Percentiles rank a stretch among this genome's conserved stretches.
These are phyloP conservation scores for Mormyrus lacerda DNA, from an alignment of 2,113 vertebrate genomes.

Conservation along the genomic window DNA sequence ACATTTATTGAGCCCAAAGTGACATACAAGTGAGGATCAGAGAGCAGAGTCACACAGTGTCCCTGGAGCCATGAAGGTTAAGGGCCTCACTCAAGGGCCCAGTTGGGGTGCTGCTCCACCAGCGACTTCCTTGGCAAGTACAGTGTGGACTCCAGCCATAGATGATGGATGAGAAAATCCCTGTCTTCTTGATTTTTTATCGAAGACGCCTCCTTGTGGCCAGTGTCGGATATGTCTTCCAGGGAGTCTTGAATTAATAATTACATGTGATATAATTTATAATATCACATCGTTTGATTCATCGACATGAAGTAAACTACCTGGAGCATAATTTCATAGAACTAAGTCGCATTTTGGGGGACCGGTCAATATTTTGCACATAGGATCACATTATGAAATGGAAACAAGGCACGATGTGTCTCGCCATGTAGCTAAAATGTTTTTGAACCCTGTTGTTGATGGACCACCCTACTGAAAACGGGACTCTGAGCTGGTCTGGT, in stretches of 20 bases:
- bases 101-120: too few species aligned
- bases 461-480: background rate
- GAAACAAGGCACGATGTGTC: background rate
- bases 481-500: background rate
- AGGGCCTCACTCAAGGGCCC: too few species aligned
- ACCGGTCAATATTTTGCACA: background rate
- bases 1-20: background rate
- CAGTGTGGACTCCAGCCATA: too few species aligned
- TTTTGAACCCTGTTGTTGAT: background rate
- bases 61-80: too few species aligned
- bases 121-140: too few species aligned
- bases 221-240: too few species aligned
- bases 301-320: background rate
- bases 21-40: too few species aligned
- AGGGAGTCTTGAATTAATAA: too few species aligned
- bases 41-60: too few species aligned
- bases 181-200: too few species aligned
- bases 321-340: background rate
- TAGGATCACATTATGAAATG: background rate
- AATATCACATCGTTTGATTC: background rate
- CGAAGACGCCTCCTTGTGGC: too few species aligned
- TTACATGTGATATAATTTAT: background rate
- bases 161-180: too few species aligned
- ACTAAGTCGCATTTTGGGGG: background rate
- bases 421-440: background rate